phyloP scores from a whole-genome alignment of 2,888 invertebrate genomes.

The Zonitis immaculata region DNA sequence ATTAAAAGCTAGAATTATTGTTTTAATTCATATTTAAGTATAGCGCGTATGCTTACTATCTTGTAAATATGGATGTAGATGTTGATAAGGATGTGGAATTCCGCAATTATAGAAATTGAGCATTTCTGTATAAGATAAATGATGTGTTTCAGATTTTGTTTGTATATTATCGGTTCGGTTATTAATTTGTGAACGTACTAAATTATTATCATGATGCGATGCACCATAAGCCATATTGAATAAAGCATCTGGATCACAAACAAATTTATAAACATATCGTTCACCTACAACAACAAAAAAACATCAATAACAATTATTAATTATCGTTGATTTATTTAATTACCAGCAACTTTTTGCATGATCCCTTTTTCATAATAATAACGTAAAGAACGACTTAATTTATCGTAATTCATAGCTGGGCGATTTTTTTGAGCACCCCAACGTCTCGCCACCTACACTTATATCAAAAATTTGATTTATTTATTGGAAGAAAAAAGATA shows the following conservation, averaged over 20 bases:
- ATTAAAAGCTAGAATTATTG: not conserved
- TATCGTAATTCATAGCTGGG: slow-evolving; percentile 97
- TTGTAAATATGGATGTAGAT: slow-evolving; percentile 45
- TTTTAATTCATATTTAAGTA: slow-evolving; percentile 21
- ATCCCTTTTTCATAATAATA: slow-evolving; percentile 99
- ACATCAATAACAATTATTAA: too few relatives aligned
- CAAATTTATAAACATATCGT: slow-evolving; percentile 94
- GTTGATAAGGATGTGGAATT: slow-evolving; percentile 46
- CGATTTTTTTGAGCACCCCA: slow-evolving; percentile 97
- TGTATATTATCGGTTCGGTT: slow-evolving; percentile 40
- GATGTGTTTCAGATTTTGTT: slow-evolving; percentile 42
- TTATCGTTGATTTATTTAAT: too few relatives aligned
- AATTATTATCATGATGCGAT: slow-evolving; percentile 33
- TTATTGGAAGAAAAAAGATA: too few relatives aligned
- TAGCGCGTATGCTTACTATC: slow-evolving; percentile 34
- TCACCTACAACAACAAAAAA: too few relatives aligned
- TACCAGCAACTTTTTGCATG: slow-evolving; percentile 94
- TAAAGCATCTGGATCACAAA: slow-evolving; percentile 88
- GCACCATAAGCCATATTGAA: slow-evolving; percentile 74
- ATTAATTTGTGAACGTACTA: slow-evolving; percentile 30
- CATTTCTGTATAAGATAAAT: slow-evolving; percentile 48
- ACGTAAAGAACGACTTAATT: slow-evolving; percentile 86
- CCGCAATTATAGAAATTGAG: slow-evolving; percentile 49
- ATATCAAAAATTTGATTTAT: too few relatives aligned
- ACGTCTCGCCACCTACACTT: slow-evolving; percentile 75